phyloP scores from a whole-genome alignment of 1,140 invertebrate species.

The Aplysia californica region DNA sequence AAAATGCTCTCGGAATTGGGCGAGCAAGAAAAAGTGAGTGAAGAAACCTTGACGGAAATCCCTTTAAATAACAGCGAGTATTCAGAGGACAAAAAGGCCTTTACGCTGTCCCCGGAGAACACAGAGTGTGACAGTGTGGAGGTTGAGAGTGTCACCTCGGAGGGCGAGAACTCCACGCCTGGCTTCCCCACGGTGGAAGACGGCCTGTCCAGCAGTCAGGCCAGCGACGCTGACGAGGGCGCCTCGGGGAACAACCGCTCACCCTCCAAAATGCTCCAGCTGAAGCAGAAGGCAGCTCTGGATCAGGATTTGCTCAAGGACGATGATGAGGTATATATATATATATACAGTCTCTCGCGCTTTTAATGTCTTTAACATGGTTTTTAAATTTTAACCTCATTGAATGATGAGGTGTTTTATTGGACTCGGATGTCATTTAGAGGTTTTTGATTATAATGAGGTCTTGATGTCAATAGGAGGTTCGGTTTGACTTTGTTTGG shows the following conservation, averaged over 20 bases:
- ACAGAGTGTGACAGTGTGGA: slow-evolving; percentile 96
- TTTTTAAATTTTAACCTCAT: too few species aligned
- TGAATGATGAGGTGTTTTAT: too few species aligned
- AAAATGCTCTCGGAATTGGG: slow-evolving; percentile 37
- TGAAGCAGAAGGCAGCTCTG: slow-evolving; percentile 54
- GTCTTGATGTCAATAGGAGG: too few species aligned
- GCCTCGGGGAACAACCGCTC: slow-evolving; percentile 35
- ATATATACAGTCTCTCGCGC: background rate
- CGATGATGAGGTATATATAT: slow-evolving; percentile 30
- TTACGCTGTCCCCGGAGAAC: slow-evolving; percentile 92
- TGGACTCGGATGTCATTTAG: too few species aligned
- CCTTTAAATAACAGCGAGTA: slow-evolving; percentile 56
- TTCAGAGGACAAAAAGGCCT: slow-evolving; percentile 71
- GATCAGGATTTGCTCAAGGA: slow-evolving; percentile 43
- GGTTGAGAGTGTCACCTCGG: slow-evolving; percentile 77
- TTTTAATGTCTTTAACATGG: background rate
- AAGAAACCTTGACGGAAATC: slow-evolving; percentile 63
- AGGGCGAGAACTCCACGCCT: slow-evolving; percentile 67
- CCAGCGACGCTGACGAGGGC: slow-evolving; percentile 91
- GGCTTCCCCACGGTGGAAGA: slow-evolving; percentile 96
- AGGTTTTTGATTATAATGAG: too few species aligned
- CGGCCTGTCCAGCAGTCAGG: slow-evolving; percentile 86
- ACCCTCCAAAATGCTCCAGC: slow-evolving; percentile 56
- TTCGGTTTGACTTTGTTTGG: too few species aligned
- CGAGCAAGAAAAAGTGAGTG: slow-evolving; percentile 50